Evolutionary conservation across 2,797 vertebrate species (phyloP).

Genomic region (Pteropus rufus): DNA sequence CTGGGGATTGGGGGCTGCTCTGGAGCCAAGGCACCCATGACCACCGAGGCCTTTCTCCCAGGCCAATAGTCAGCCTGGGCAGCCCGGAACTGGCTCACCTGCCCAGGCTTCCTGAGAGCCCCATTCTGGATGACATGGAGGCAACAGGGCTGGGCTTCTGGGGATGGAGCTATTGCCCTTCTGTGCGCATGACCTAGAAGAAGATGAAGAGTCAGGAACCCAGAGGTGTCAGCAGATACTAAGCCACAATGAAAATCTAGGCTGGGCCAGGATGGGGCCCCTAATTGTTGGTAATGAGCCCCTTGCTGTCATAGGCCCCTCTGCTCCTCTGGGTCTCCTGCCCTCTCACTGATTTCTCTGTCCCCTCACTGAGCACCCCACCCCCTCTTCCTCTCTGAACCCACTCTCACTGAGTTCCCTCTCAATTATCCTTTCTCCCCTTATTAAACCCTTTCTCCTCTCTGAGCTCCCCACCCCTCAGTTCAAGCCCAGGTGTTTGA

Average conservation of each 20-base stretch:
- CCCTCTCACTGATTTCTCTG: neutral
- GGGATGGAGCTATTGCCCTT: neutral
- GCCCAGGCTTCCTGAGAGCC: neutral
- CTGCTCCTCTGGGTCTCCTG: neutral
- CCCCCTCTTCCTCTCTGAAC: neutral
- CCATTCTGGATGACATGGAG: neutral
- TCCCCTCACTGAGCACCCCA: neutral
- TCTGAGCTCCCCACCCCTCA: neutral
- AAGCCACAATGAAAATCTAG: neutral
- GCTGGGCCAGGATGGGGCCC: neutral
- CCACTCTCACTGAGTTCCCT: neutral
- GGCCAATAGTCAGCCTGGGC: neutral
- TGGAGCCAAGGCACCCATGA: neutral
- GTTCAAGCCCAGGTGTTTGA: neutral
- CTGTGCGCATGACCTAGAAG: neutral
- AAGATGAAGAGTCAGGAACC: neutral
- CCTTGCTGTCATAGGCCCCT: neutral
- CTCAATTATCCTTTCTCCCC: too few relatives aligned
- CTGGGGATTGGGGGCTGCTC: neutral
- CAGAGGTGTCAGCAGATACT: neutral
- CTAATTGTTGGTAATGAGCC: neutral
- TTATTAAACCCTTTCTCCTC: neutral
- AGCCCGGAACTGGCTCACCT: neutral
- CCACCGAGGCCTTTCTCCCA: neutral
- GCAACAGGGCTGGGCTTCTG: neutral